Base-by-base conservation (phyloP, 2,888 invertebrate species). In the Parnassius smintheus region DNA sequence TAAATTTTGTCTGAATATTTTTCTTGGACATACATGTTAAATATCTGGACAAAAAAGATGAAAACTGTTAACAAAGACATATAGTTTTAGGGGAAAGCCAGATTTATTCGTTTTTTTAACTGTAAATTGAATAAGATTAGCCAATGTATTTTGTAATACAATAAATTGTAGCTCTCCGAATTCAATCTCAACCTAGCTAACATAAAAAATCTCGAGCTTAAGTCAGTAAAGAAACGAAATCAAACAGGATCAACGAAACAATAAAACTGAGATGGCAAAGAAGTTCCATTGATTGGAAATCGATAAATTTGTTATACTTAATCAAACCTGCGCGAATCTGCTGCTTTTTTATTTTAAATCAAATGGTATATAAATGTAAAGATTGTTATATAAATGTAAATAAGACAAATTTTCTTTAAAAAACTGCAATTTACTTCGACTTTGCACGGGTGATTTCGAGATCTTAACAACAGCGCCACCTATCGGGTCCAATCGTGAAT, bases 221-320 rank as follows among this genome's bases (percentile, higher is more conserved):
- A 50, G 50, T 58, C 55, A 62, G 58, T 18, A 54, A 55, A 55
- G 62, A 62, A 62, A 62, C 62, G 55, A 62, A 58, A 62, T 62
- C 62, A 62, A 62, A 62, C 49, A 11, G 62, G 62, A 62, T 62
- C 62, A 62, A 44, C 50, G 54, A 41, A 53, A 55, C 58, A 59
- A 62, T 62, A 62, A 62, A 59, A 53, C 57, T 62, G 45, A 55
- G 42, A 41, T 50, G 50, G 12, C 44, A 49, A 58, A 58, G 58
- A 62, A 62, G 58, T 62, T 54, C 53, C 58, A 49, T 22, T 45
- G 49, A 58, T 54, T 49, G 49, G 50, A 50, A 52, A 48, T 35
- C 58, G 35, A 10, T 35, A 49, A 53, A 0, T n/a, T 46, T 49
- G 13, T 49, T 18, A 13, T 9, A 13, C 12, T 2, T 3, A 46